Base-by-base conservation (phyloP, 1,140 invertebrate species). In the Cotesia typhae region DNA sequence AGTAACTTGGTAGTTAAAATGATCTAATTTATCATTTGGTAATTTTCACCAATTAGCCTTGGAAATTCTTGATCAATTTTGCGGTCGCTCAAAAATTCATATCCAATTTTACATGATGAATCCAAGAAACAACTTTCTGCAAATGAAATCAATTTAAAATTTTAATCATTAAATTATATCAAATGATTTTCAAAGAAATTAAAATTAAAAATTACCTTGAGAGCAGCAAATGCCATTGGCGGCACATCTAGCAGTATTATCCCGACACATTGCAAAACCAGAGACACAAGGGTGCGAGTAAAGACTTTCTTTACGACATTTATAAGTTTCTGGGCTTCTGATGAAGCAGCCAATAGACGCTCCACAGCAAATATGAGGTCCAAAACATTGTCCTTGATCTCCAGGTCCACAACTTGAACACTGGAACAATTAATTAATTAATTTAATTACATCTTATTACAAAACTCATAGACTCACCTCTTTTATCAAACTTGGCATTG, bases 311-410 rank as follows among this genome's bases (percentile, higher is more conserved):
- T 77, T 82, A 79, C 85, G 81, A 66, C 88, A 89, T 71, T 78
- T 79, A 14, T 85, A 76, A n/a, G 88, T 87, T 78, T 89, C 87
- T 6, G 83, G 74, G 10, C 86, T 88, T 47, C 84, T 85, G 60
- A 89, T 77, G 14, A 88, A 82, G 75, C 88, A 89, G 5, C 88
- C 88, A 66, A 89, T 88, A 4, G 66, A 80, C 0, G 87, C 81
- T 20, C 87, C 87, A 70, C 88, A 89, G 70, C 88, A 89, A 67
- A 89, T 89, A 63, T 83, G 78, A 3, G 88, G 85, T 1, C 88
- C 88, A 74, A 89, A 89, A 79, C 88, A 89, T 79, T 88, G 85
- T 4, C 88, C 88, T 53, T 80, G 77, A 66, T 78, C 77, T 63
- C 84, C 85, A 9, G 85, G 87, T 20, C 88, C 88, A 74, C 88